Base-by-base conservation (phyloP, 2,888 invertebrate species). In the Catocala sponsa region DNA sequence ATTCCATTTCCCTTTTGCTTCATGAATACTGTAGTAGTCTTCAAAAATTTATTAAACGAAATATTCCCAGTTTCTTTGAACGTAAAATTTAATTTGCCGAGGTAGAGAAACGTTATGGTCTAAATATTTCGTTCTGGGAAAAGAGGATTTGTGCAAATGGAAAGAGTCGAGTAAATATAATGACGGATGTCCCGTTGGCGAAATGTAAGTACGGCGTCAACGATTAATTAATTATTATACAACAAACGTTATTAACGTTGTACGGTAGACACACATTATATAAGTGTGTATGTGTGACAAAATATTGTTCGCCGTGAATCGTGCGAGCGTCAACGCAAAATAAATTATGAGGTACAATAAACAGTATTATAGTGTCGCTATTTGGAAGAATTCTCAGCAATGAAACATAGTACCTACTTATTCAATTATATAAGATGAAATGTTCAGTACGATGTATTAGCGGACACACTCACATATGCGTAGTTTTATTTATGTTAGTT, bases 1-100 rank as follows among this genome's bases (percentile, higher is more conserved):
- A 82, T 78, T 80, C 73, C 47, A 63, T 74, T 79, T 78, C 70
- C 75, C 77, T 72, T 76, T 78, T 65, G 60, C 69, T 63, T 69
- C 76, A 79, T 82, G 77, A 83, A 84, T 84, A 81, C 79, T 83
- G 74, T 75, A 83, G 78, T 70, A 74, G 76, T 70, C 79, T 74
- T 82, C 74, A 78, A 80, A 81, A 80, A 80, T 74, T 55, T 80
- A 81, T 80, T 80, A 79, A 81, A 79, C 76, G 77, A 77, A 82
- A 79, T 76, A 71, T 72, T 73, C 62, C 74, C 75, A 68, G 72
- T 69, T 77, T 69, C 80, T 78, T 79, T 76, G 76, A 76, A 80
- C 74, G 75, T 76, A 67, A 79, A 79, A 81, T 78, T 78, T 77
- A 79, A 82, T 83, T 82, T 80, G 62, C 56, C 49, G 70, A 70